These are phyloP conservation scores for Entomyzon cyanotis DNA, from an alignment of 2,113 vertebrate genomes.

Conservation along the genomic window DNA sequence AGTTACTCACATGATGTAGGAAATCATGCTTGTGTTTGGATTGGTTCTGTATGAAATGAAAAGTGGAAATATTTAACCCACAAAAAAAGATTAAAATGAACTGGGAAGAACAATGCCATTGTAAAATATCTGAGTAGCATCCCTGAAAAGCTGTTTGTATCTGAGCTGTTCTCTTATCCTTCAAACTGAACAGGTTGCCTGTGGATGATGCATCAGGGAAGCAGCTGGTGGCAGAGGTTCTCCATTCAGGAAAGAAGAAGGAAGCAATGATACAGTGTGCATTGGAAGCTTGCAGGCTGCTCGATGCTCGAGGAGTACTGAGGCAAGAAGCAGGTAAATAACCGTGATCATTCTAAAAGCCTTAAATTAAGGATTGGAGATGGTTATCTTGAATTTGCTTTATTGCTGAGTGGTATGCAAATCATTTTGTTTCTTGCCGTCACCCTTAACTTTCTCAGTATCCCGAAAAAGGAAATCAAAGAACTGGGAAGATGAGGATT, in stretches of 20 bases:
- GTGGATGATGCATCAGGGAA: conserved; percentile 91
- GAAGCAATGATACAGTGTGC: conserved; percentile 90
- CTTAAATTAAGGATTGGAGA: background rate
- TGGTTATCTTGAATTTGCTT: background rate
- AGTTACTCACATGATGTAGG: background rate
- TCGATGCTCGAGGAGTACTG: conserved; percentile 91
- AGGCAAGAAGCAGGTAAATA: conserved; percentile 93
- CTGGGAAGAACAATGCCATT: background rate
- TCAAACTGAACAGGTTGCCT: conserved; percentile 80
- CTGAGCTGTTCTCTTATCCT: conserved; percentile 7
- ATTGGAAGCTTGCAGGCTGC: conserved; percentile 92
- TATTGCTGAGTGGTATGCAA: background rate
- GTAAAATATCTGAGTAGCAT: background rate
- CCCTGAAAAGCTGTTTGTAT: background rate
- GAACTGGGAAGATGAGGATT: conserved; percentile 98
- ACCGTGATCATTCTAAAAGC: background rate
- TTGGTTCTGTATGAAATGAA: background rate
- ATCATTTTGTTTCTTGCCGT: background rate
- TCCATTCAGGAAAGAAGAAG: conserved; percentile 93
- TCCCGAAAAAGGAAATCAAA: conserved; percentile 95
- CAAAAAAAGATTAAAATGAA: background rate
- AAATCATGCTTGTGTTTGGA: background rate
- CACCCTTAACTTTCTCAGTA: conserved; percentile 70
- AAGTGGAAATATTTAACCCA: background rate
- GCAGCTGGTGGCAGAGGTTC: conserved; percentile 91